A percentile compares a stretch with the other conserved stretches of the same genome.
phyloP scores from a whole-genome alignment of 2,113 vertebrate species.

The Rhynchomys soricoides region DNA sequence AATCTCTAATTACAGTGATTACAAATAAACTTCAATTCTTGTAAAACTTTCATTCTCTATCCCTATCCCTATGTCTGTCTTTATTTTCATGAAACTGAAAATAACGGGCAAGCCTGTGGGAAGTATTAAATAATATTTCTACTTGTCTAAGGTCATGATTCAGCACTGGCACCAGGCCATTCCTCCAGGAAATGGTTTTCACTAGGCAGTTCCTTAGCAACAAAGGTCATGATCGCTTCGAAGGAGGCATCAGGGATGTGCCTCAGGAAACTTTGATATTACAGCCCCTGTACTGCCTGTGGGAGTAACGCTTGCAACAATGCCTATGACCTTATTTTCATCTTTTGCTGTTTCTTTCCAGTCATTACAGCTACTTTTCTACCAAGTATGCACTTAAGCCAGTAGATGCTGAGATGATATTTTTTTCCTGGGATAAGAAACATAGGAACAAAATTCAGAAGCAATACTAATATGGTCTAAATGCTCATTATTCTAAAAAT shows the following conservation, averaged over 20 bases:
- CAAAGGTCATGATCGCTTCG: background rate
- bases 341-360: constrained; percentile 12
- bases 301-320: background rate
- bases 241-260: background rate
- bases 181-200: constrained; percentile 11
- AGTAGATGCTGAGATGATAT: background rate
- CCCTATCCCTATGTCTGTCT: background rate
- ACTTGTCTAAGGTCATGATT: background rate
- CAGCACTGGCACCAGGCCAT: background rate
- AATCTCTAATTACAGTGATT: background rate
- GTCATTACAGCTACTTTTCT: constrained; percentile 33
- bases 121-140: background rate
- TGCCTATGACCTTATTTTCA: constrained; percentile 9
- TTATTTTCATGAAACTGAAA: constrained; percentile 34
- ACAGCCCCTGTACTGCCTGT: background rate
- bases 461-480: background rate
- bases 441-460: constrained; percentile 17
- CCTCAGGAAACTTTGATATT: constrained; percentile 9
- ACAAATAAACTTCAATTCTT: background rate
- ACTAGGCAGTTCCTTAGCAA: constrained; percentile 52
- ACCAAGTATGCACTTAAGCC: constrained; percentile 23
- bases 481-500: background rate
- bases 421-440: background rate
- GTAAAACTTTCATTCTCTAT: background rate
- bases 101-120: background rate